Conservation (phyloP, 2,888 invertebrate species). For the Brachyopa scutellaris region DNA sequence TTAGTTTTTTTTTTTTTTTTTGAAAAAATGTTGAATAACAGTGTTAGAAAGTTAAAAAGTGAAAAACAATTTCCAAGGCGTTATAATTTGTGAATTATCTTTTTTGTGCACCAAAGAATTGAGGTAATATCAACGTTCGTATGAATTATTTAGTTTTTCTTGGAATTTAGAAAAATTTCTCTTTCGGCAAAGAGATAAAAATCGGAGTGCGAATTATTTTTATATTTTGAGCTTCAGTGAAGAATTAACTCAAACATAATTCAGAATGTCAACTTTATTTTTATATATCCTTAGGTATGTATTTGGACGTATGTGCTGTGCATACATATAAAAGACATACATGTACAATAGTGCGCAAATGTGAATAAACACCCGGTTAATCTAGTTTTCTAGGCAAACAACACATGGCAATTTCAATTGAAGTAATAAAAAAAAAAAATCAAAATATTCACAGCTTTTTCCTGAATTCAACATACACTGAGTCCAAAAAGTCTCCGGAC, state of each 20-base stretch:
- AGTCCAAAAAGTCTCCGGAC: too few species aligned
- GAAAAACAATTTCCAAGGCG: neutral
- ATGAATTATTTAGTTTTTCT: neutral
- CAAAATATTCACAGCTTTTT: neutral
- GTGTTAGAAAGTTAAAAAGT: slow-evolving; percentile 29
- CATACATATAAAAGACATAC: too few species aligned
- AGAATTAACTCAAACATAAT: neutral
- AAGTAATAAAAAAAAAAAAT: slow-evolving; percentile 9
- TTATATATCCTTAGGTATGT: slow-evolving; percentile 41
- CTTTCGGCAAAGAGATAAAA: neutral
- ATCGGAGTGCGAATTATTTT: neutral
- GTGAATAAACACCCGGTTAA: slow-evolving; percentile 23
- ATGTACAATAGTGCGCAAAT: slow-evolving; percentile 4
- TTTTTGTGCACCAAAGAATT: slow-evolving; percentile 2
- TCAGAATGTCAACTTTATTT: slow-evolving; percentile 52
- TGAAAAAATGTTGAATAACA: slow-evolving; percentile 27
- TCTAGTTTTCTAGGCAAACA: slow-evolving; percentile 5
- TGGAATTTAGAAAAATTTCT: too few species aligned
- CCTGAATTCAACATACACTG: too few species aligned
- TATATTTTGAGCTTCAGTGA: neutral
- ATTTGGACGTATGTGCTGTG: slow-evolving; percentile 12
- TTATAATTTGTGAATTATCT: neutral
- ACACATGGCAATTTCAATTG: slow-evolving; percentile 10
- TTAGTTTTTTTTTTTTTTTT: too few species aligned
- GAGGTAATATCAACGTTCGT: slow-evolving; percentile 27